These are phyloP conservation scores for Echinarachnius parma DNA, from an alignment of 53 echinoderm and acorn worm species.

Conservation along the genomic window DNA sequence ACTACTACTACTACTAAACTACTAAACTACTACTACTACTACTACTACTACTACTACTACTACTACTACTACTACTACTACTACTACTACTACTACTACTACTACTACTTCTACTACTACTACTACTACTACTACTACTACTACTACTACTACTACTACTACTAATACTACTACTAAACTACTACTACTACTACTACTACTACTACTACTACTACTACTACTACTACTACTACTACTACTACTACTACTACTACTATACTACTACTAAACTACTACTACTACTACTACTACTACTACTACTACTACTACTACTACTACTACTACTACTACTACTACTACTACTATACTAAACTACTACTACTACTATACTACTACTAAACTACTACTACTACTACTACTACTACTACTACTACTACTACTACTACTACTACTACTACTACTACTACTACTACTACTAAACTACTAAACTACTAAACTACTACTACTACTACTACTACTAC, in stretches of 20 bases:
- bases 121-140: not conserved
- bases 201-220: constrained; percentile 3
- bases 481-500: no score
- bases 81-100: not conserved
- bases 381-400: constrained; percentile 12
- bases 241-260: not conserved
- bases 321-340: not conserved
- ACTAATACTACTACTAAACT: constrained; percentile 5
- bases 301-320: not conserved
- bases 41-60: not conserved
- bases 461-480: no score
- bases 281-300: not conserved
- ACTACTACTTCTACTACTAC: not conserved
- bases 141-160: not conserved
- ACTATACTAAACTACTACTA: not conserved
- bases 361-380: constrained; percentile 24
- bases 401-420: not conserved
- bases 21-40: constrained; percentile 1
- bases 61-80: not conserved
- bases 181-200: not conserved
- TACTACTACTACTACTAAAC: not conserved
- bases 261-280: not conserved
- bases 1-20: not conserved
- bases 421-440: constrained; percentile 1
- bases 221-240: not conserved